Evolutionary conservation across 1,140 invertebrate species (phyloP).

Genomic region (Cyclina sinensis): DNA sequence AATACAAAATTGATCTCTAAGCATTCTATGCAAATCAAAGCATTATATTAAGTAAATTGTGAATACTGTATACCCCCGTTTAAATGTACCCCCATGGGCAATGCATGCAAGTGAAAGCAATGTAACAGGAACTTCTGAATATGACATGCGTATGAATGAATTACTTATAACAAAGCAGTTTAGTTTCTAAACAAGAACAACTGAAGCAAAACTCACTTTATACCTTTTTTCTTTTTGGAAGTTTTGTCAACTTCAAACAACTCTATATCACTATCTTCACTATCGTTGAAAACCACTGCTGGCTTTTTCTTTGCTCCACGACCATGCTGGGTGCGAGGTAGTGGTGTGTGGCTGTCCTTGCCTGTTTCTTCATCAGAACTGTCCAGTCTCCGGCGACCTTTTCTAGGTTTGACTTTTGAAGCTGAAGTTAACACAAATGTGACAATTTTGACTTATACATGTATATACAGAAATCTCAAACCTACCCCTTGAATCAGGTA

Average conservation of each 20-base stretch:
- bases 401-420: conserved; percentile 42
- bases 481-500: too few relatives aligned
- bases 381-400: conserved; percentile 63
- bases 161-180: not conserved
- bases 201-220: conserved; percentile 10
- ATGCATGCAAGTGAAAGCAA: not conserved
- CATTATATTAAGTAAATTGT: too few relatives aligned
- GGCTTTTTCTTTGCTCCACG: conserved; percentile 72
- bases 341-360: conserved; percentile 66
- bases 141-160: not conserved
- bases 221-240: conserved; percentile 68
- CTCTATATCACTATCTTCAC: conserved; percentile 81
- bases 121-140: not conserved
- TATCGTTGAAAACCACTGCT: conserved; percentile 77
- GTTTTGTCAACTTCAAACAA: conserved; percentile 77
- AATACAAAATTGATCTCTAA: too few relatives aligned
- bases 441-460: not conserved
- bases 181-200: not conserved
- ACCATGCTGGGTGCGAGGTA: conserved; percentile 42
- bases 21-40: too few relatives aligned
- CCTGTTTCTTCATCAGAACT: conserved; percentile 73
- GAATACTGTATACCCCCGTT: too few relatives aligned
- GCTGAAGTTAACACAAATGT: conserved; percentile 46
- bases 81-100: too few relatives aligned
- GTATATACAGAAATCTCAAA: too few relatives aligned